These are phyloP conservation scores for Platysteira castanea DNA, from an alignment of 2,113 vertebrate species.

Conservation along the genomic window DNA sequence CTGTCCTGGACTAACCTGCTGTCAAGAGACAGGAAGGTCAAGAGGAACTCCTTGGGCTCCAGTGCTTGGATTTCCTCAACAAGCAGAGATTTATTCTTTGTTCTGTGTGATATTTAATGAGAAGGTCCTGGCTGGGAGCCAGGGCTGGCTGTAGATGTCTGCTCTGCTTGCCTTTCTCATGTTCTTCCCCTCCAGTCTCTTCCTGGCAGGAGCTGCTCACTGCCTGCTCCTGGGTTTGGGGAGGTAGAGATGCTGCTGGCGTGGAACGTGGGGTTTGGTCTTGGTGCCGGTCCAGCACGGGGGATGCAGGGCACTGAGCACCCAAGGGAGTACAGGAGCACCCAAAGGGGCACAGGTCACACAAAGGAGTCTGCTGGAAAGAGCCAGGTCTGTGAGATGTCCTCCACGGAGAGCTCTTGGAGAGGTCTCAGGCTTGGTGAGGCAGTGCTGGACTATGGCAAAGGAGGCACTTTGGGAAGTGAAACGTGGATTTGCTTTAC, in stretches of 20 bases:
- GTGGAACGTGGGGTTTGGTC: fast-evolving
- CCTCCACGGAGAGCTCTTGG: not conserved
- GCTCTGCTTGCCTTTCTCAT: slow-evolving; percentile 11
- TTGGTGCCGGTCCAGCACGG: fast-evolving
- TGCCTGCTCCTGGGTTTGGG: not conserved
- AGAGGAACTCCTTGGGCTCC: not conserved
- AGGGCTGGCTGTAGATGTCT: not conserved
- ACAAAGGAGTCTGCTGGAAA: not conserved
- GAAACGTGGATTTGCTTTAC: not conserved
- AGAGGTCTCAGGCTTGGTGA: not conserved
- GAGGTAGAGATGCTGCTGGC: not conserved
- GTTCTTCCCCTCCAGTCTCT: not conserved
- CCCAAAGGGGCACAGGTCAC: not conserved
- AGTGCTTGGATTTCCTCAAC: not conserved
- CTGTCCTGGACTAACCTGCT: not conserved
- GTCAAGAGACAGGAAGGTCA: not conserved
- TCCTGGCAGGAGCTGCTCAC: not conserved
- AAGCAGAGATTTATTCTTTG: not conserved
- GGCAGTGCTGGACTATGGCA: not conserved
- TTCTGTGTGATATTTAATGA: not conserved
- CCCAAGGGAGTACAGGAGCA: not conserved
- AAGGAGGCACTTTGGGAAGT: not conserved
- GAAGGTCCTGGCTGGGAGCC: not conserved
- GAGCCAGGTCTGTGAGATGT: not conserved
- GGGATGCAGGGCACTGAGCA: not conserved